Evolutionary conservation across 2,888 invertebrate genomes (phyloP), one percentile per base, ranked within the genome.

Genomic region (Sympetrum striolatum): DNA sequence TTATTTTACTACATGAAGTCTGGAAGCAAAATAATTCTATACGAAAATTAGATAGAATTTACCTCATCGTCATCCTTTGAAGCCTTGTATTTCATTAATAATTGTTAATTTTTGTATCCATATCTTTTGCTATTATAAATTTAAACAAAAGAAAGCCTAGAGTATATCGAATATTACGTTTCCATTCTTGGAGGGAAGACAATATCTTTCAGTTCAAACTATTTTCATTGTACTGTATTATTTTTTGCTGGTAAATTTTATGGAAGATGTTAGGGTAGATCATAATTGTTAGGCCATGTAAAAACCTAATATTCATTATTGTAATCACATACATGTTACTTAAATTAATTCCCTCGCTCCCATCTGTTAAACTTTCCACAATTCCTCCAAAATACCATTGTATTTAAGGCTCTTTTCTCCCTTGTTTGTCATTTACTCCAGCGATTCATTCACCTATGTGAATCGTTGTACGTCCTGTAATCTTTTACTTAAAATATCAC

Each of bases 251-350:
- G 35, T 37, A 2, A 37, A 60, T 60, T 86, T 37, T 60, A 25
- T 37, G n/a, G 60, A 37, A 31, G 39, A 35, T 60, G 37, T 31
- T 10, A 31, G 35, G 48, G 10, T 53, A 18, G 48, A 82, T 25
- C 31, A 31, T 15, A n/a, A 60, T 22, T 58, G 58, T 86, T 73
- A 25, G 31, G 14, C 31, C 25, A 31, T 73, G 73, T 25, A 25
- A 31, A 31, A 31, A 31, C 73, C 25, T 73, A 73, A 73, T 86
- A 86, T 86, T 86, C 60, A 86, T 86, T 64, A 60, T 60, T 86
- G 58, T 86, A 86, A 37, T 86, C 35, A 37, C 60, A 60, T 60
- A 86, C 35, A 60, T 53, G 60, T 86, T 86, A 86, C 58, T 86
- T 37, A 37, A 37, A 37, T 39, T 25, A 60, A 25, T 37, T 86